Conservation (phyloP, 2,888 invertebrate species). For the Mystacides longicornis region DNA sequence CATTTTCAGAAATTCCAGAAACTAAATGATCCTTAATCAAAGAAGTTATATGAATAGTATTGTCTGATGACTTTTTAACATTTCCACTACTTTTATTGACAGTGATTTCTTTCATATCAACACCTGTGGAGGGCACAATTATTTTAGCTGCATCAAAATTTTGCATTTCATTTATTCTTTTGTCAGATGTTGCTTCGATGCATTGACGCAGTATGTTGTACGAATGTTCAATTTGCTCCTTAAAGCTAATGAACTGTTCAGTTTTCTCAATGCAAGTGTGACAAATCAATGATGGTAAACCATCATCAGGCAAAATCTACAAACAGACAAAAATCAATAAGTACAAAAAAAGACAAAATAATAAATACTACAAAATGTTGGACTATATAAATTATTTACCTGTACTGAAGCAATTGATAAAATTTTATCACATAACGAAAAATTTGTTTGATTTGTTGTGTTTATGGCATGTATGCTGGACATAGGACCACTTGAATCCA, state of each 20-base stretch:
- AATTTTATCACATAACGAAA: conserved; percentile 28
- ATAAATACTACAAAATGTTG: background rate
- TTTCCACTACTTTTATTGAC: background rate
- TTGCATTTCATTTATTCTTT: background rate
- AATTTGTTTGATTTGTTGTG: conserved; percentile 14
- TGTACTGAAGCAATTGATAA: conserved; percentile 30
- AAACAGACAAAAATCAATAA: conserved; percentile 6
- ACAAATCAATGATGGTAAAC: conserved; percentile 30
- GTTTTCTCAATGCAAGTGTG: conserved; percentile 28
- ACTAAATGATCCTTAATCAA: conserved; percentile 17
- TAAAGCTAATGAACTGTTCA: conserved; percentile 30
- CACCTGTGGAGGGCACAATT: background rate
- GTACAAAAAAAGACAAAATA: background rate
- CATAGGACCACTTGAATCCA: conserved; percentile 29
- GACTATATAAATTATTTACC: conserved; percentile 25
- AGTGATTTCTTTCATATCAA: background rate
- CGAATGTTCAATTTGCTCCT: conserved; percentile 29
- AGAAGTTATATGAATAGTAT: conserved; percentile 9
- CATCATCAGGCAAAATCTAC: conserved; percentile 29
- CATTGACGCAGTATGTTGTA: conserved; percentile 29
- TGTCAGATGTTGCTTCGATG: conserved; percentile 14
- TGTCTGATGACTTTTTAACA: background rate
- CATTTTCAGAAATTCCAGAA: conserved; percentile 10
- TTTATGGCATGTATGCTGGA: conserved; percentile 27
- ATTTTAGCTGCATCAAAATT: no score